A percentile compares a stretch with the other conserved stretches of the same genome.
Conservation (phyloP, 2,113 vertebrate genomes). For the Xenopus borealis region DNA sequence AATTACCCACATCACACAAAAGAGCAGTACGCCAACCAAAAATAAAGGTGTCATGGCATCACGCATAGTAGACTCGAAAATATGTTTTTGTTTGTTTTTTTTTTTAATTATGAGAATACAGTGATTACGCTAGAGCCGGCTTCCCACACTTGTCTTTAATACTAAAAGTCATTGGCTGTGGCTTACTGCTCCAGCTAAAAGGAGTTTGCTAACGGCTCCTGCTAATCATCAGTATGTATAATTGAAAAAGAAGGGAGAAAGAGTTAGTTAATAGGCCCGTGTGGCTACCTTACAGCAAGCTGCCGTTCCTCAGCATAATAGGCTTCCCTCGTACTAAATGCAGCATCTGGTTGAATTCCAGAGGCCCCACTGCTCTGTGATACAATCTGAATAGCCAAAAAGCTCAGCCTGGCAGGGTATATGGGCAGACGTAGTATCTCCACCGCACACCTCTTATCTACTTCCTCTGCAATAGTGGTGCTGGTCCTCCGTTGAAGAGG, state of each 20-base stretch:
- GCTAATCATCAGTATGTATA: constrained; percentile 2
- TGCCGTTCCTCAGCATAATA: constrained; percentile 13
- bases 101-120: too few species aligned
- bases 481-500: too few species aligned
- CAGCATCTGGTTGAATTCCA: constrained; percentile 23
- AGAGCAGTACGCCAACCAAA: too few species aligned
- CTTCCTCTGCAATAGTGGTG: too few species aligned
- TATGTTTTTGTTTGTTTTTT: too few species aligned
- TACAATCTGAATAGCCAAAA: neutral
- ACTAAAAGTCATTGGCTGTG: neutral
- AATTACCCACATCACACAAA: too few species aligned
- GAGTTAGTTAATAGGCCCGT: constrained; percentile 2
- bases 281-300: neutral
- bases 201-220: neutral
- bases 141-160: neutral
- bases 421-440: too few species aligned
- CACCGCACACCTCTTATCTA: too few species aligned
- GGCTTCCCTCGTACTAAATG: constrained; percentile 23
- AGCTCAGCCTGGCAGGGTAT: neutral
- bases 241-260: constrained; percentile 2
- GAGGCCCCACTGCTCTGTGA: too few species aligned
- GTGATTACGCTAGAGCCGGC: neutral
- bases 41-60: too few species aligned
- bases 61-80: too few species aligned
- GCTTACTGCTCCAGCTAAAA: constrained; percentile 10